Percentiles rank a stretch among this genome's conserved stretches.
Evolutionary conservation across 1,140 invertebrate species (phyloP).

Genomic region (Drosophila biarmipes): DNA sequence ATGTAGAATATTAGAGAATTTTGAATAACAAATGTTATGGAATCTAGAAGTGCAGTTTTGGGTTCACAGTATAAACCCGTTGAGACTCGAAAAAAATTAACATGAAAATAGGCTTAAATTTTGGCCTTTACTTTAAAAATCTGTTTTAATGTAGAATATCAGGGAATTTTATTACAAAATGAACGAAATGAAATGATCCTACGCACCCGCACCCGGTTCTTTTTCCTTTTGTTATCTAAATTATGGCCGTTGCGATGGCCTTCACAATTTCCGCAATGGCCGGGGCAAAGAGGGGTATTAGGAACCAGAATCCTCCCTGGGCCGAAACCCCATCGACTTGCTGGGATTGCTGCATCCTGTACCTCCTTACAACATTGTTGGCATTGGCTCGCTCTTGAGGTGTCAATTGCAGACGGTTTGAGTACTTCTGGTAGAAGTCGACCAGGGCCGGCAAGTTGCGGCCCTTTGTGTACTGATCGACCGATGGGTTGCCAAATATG

Average conservation of each 20-base stretch:
- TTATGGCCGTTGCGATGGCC: not conserved
- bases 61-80: no score
- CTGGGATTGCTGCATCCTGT: not conserved
- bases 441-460: slow-evolving; percentile 18
- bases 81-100: no score
- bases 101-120: no score
- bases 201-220: no score
- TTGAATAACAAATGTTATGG: no score
- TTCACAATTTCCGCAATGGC: not conserved
- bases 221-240: no score
- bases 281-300: not conserved
- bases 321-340: not conserved
- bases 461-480: slow-evolving; percentile 13
- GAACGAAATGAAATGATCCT: no score
- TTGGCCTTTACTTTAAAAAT: no score
- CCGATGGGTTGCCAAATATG: not conserved
- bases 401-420: not conserved
- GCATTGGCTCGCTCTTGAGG: not conserved
- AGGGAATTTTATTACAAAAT: no score
- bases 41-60: no score
- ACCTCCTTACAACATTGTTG: not conserved
- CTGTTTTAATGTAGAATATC: no score
- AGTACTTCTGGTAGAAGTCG: slow-evolving; percentile 1
- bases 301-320: not conserved
- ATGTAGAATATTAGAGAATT: no score